Base-by-base conservation (phyloP, 2,888 invertebrate genomes). In the Flexamia atlantica region DNA sequence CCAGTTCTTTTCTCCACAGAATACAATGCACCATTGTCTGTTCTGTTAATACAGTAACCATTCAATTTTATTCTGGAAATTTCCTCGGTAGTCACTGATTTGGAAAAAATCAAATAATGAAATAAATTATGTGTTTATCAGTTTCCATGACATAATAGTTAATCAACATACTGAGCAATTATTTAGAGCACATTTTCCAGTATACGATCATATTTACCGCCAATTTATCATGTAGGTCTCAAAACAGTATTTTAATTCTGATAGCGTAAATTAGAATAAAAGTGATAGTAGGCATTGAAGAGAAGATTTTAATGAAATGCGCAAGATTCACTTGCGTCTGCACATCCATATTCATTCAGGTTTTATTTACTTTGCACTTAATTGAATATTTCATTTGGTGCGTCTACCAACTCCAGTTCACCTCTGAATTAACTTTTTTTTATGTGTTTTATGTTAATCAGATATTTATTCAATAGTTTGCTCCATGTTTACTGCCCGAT, bases 21-120 rank as follows among this genome's bases (percentile, higher is more conserved):
- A 46, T 46, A 46, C 46, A 46, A 46, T 12, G 46, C 46, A 17
- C 46, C n/a, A 46, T 46, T 46, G 46, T 46, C 46, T 46, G 46
- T 46, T 46, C 46, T 12, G 46, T 17, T 7, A 46, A 12, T 46
- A 17, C 7, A 46, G 46, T 12, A 46, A 46, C 46, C 46, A 12
- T 46, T 17, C 46, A 17, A 46, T 46, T 12, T 17, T 36, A 7
- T 9, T 12, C 17, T 17, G 12, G 46, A 46, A 4, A 12, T 12
- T 17, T 46, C 12, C 46, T 12, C 46, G 17, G 14, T 46, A 46
- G 17, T 46, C 12, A 12, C n/a, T n/a, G 46, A 46, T 12, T 46
- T 4, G n/a, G 46, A 46, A 46, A n/a, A 17, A 46, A 46, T 17
- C 46, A 46, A 17, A 46, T n/a, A n/a, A n/a, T n/a, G n/a, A n/a